Percentiles rank a stretch among this genome's conserved stretches.
These are phyloP conservation scores for Fregata magnificens DNA, from an alignment of 2,113 vertebrate species.

Conservation along the genomic window DNA sequence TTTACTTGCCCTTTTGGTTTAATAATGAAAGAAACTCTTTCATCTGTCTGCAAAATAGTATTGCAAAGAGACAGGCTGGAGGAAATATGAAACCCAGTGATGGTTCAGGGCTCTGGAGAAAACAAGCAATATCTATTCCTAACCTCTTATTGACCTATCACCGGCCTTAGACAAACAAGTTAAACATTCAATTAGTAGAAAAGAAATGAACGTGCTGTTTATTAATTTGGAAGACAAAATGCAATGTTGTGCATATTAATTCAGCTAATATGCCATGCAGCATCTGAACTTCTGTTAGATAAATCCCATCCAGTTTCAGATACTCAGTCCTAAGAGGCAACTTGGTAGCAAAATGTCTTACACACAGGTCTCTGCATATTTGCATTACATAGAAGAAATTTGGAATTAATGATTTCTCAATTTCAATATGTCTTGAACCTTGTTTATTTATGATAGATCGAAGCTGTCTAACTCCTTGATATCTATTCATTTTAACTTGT, in stretches of 20 bases:
- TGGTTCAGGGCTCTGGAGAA: slow-evolving; percentile 27
- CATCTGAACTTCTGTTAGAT: neutral
- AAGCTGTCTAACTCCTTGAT: neutral
- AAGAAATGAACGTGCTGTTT: slow-evolving; percentile 28
- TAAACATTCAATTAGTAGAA: slow-evolving; percentile 61
- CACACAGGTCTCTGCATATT: neutral
- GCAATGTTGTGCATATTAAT: slow-evolving; percentile 12
- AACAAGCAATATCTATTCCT: slow-evolving; percentile 17
- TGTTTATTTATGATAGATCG: neutral
- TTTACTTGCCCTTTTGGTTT: slow-evolving; percentile 44
- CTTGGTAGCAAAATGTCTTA: neutral
- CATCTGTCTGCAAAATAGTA: slow-evolving; percentile 16
- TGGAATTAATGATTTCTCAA: neutral
- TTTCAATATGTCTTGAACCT: neutral
- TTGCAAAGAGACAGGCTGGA: slow-evolving; percentile 9
- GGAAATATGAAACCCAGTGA: neutral
- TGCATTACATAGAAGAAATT: neutral
- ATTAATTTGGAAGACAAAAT: slow-evolving; percentile 39
- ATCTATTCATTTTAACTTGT: neutral
- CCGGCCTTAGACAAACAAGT: slow-evolving; percentile 57
- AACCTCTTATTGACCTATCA: slow-evolving; percentile 34
- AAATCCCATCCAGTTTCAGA: slow-evolving; percentile 6
- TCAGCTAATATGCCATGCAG: neutral
- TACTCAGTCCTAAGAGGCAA: neutral
- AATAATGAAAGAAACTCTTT: slow-evolving; percentile 45